These are phyloP conservation scores for Graphium colonna DNA, from an alignment of 2,888 invertebrate species.

Conservation along the genomic window DNA sequence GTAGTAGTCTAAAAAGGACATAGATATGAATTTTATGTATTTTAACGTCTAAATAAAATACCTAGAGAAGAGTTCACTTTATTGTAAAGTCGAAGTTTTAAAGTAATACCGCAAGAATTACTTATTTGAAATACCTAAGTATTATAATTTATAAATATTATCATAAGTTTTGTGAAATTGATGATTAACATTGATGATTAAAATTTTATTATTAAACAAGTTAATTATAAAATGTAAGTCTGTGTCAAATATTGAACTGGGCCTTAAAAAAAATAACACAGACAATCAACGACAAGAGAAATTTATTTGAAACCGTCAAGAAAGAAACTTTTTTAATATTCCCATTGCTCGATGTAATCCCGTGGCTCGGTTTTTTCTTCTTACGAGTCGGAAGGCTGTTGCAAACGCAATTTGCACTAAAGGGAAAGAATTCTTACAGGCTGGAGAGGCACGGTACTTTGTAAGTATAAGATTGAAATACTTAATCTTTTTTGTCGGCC, in stretches of 20 bases:
- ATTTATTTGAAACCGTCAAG: constrained; percentile 25
- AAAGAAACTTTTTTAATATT: constrained; percentile 77
- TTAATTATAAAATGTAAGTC: constrained; percentile 59
- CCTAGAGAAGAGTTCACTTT: too few species aligned
- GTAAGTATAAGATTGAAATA: constrained; percentile 23
- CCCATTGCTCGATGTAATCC: constrained; percentile 61
- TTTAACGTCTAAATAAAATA: too few species aligned
- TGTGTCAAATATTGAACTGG: neutral
- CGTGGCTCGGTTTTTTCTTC: constrained; percentile 10
- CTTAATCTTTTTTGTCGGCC: constrained; percentile 19
- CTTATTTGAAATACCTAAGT: too few species aligned
- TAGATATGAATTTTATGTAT: too few species aligned
- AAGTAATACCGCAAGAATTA: too few species aligned
- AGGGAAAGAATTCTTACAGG: constrained; percentile 15
- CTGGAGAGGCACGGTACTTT: constrained; percentile 18
- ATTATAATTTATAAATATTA: too few species aligned
- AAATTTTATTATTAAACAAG: too few species aligned
- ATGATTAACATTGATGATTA: too few species aligned
- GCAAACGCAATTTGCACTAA: constrained; percentile 20
- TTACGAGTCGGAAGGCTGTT: constrained; percentile 16
- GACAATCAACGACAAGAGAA: constrained; percentile 8
- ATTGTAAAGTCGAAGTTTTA: too few species aligned
- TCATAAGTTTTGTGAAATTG: too few species aligned
- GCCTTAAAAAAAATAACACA: neutral
- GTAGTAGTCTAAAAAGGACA: too few species aligned